Evolutionary conservation across 2,113 vertebrate species (phyloP).

Genomic region (Rhynchomys soricoides): DNA sequence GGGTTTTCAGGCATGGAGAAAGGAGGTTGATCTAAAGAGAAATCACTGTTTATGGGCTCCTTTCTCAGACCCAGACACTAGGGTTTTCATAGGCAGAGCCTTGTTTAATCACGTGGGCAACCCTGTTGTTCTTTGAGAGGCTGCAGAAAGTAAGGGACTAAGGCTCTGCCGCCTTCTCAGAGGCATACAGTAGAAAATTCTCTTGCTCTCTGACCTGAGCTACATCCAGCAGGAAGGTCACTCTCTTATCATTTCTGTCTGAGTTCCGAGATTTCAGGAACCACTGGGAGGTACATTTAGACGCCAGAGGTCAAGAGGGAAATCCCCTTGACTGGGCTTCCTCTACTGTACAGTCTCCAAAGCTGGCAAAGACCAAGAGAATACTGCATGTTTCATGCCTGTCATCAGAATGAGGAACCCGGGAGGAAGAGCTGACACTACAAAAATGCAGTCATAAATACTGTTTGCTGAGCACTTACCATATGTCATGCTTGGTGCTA

Average conservation of each 20-base stretch:
- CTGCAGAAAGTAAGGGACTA: not conserved
- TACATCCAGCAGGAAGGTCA: not conserved
- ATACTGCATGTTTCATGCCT: too few relatives aligned
- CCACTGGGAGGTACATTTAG: not conserved
- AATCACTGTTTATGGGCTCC: not conserved
- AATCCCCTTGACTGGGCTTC: not conserved
- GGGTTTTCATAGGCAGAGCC: not conserved
- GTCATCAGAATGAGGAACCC: not conserved
- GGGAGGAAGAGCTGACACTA: not conserved
- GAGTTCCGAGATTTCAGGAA: not conserved
- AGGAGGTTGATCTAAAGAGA: not conserved
- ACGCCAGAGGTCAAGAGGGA: not conserved
- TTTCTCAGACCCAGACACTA: not conserved
- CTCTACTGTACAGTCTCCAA: not conserved
- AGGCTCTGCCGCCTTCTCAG: not conserved
- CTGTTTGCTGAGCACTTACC: not conserved
- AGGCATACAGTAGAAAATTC: not conserved
- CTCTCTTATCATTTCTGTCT: not conserved
- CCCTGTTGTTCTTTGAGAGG: not conserved
- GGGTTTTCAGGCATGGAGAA: not conserved
- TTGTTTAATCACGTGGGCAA: not conserved
- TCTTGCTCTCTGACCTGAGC: not conserved
- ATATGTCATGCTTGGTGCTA: not conserved
- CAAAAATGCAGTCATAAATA: not conserved
- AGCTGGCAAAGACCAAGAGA: not conserved